Evolutionary conservation across 2,888 invertebrate genomes (phyloP).

Genomic region (Thyatira batis): DNA sequence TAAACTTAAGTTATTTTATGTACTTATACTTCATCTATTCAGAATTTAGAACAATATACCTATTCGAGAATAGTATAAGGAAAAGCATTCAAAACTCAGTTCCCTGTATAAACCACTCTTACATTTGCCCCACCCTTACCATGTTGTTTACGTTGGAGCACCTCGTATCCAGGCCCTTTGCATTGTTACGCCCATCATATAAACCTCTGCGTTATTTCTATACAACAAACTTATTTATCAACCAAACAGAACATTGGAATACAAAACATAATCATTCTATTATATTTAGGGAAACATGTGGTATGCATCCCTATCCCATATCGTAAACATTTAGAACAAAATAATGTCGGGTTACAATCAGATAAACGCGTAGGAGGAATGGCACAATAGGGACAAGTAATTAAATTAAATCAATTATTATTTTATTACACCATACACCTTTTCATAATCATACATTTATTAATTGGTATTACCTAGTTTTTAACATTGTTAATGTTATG

Average conservation of each 20-base stretch:
- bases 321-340: neutral
- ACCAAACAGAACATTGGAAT: neutral
- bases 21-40: neutral
- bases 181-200: neutral
- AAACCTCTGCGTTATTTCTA: neutral
- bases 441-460: too few species aligned
- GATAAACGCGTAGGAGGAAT: too few species aligned
- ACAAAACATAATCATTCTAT: neutral
- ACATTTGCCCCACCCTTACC: neutral
- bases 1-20: neutral
- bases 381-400: too few species aligned
- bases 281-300: neutral
- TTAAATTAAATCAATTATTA: too few species aligned
- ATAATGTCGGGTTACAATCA: neutral
- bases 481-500: too few species aligned
- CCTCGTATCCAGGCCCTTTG: neutral
- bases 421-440: too few species aligned
- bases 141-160: conserved; percentile 1
- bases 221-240: neutral
- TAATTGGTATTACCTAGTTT: too few species aligned
- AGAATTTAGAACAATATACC: too few species aligned
- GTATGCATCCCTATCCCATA: neutral
- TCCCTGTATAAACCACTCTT: neutral
- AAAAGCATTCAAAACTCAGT: neutral
- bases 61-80: neutral